Evolutionary conservation across 2,113 vertebrate genomes (phyloP).

Genomic region (Hymenochirus boettgeri): DNA sequence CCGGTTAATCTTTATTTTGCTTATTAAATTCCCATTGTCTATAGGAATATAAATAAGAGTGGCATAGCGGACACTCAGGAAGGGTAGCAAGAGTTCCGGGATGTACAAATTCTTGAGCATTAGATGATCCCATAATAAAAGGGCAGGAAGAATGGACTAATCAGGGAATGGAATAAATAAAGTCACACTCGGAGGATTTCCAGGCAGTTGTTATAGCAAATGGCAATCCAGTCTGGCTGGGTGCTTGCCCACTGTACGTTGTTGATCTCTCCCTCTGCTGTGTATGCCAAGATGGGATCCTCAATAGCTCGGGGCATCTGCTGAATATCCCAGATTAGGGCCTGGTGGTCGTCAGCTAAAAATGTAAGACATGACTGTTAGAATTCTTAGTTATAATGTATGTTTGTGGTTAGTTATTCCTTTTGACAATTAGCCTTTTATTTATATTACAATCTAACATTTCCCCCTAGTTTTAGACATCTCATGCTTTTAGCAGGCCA

Average conservation of each 20-base stretch:
- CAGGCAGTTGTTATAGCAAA: constrained; percentile 99
- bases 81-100: background rate
- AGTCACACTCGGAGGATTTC: constrained; percentile 86
- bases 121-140: background rate
- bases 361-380: background rate
- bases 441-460: no score
- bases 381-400: background rate
- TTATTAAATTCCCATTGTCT: background rate
- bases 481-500: no score
- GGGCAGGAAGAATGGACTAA: background rate
- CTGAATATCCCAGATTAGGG: constrained; percentile 98
- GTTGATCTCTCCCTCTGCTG: constrained; percentile 97
- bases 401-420: no score
- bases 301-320: constrained; percentile 98
- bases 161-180: constrained; percentile 24
- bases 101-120: constrained; percentile 17
- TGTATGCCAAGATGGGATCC: constrained; percentile 97
- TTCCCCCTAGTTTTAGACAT: no score
- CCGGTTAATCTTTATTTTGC: background rate
- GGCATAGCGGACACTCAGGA: background rate
- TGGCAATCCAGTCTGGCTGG: constrained; percentile 98
- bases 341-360: constrained; percentile 95
- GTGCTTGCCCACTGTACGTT: constrained; percentile 99
- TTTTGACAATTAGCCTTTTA: no score
- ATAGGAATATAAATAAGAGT: background rate